Conservation (phyloP, 2,113 vertebrate genomes). For the Prietella phreatophila region DNA sequence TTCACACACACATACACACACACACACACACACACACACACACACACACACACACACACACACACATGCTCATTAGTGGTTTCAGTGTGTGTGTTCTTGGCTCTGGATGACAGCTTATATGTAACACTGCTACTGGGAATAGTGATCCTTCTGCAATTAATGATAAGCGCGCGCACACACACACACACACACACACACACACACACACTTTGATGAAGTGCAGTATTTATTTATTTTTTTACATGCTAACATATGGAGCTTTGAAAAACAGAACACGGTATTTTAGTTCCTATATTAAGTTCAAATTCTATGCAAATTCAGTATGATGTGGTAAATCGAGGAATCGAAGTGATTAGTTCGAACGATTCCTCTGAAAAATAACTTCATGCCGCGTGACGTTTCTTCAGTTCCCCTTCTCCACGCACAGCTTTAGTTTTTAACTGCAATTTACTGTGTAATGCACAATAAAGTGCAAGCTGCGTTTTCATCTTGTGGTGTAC, state of each 20-base stretch:
- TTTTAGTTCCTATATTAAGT: background rate
- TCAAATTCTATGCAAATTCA: background rate
- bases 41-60: background rate
- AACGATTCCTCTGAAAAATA: background rate
- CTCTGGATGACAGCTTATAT: constrained; percentile 36
- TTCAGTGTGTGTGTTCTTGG: constrained; percentile 41
- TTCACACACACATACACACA: background rate
- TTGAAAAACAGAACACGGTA: background rate
- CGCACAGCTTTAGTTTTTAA: background rate
- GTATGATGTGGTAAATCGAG: background rate
- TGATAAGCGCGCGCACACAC: constrained; percentile 23
- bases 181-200: constrained; percentile 22
- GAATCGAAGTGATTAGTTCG: background rate
- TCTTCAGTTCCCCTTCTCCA: background rate
- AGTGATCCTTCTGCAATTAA: constrained; percentile 34
- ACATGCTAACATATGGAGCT: background rate
- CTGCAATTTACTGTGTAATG: background rate
- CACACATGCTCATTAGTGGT: constrained; percentile 39
- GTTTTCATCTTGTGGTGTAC: background rate
- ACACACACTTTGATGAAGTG: background rate
- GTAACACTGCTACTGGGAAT: constrained; percentile 32
- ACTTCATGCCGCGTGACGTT: background rate
- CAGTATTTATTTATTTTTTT: background rate
- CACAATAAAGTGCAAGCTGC: background rate
- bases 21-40: background rate